Percentiles rank a stretch among this genome's conserved stretches.
Conservation (phyloP, 2,797 vertebrate species). For the Chrosomus eos region DNA sequence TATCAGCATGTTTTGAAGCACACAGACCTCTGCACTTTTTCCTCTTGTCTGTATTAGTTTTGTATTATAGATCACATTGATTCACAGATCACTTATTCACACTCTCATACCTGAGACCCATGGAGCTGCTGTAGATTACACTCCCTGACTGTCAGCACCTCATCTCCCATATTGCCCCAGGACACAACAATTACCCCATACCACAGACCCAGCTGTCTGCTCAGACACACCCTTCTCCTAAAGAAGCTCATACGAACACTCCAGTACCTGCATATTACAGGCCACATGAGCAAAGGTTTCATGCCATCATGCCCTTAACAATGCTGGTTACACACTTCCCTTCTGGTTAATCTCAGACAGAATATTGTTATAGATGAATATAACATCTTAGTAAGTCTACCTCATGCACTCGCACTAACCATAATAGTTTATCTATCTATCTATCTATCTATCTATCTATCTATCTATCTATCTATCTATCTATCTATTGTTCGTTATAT, state of each 20-base stretch:
- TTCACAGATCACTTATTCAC: conserved; percentile 15
- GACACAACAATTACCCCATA: conserved; percentile 64
- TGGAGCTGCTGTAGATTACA: conserved; percentile 51
- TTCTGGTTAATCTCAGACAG: not conserved
- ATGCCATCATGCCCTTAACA: not conserved
- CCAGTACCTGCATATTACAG: not conserved
- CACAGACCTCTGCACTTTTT: not conserved
- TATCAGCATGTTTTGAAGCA: not conserved
- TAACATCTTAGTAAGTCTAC: not conserved
- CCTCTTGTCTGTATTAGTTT: not conserved
- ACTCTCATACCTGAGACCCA: conserved; percentile 7
- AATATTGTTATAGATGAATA: not conserved
- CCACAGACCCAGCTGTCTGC: conserved; percentile 64
- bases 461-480: not conserved
- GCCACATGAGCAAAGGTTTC: conserved; percentile 11
- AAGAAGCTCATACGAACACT: conserved; percentile 42
- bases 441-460: conserved; percentile 5
- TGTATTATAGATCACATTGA: not conserved
- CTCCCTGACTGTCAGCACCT: conserved; percentile 55
- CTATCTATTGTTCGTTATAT: not conserved
- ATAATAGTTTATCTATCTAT: not conserved
- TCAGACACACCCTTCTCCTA: conserved; percentile 43
- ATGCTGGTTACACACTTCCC: not conserved
- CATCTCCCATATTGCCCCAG: conserved; percentile 48
- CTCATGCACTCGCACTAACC: conserved; percentile 15